Base-by-base conservation (phyloP, 2,888 invertebrate genomes). In the Acrocera orbiculus region DNA sequence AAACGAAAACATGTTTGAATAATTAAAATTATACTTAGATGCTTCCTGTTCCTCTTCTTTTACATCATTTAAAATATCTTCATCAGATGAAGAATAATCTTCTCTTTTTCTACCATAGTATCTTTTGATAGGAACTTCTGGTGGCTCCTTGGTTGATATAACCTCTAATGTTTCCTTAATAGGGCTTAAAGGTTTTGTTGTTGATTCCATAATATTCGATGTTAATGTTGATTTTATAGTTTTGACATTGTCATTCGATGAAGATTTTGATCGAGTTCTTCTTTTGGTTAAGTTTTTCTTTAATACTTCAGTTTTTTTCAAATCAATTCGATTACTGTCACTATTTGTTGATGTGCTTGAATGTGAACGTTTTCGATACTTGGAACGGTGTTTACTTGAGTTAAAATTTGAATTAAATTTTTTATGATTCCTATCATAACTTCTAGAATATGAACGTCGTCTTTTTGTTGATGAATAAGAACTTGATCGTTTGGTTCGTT, bases 71-170 rank as follows among this genome's bases (percentile, higher is more conserved):
- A 44, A 36, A 34, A 49, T 51, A 27, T 54, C 57, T 16, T 61
- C 50, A 31, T 61, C 62, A 6, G 64, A 63, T 1, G 67, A 66
- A 23, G 67, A 65, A 27, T 64, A 62, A 42, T 66, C 63, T 23
- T 65, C 67, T 37, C 63, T 63, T 42, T 63, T 66, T 25, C 69
- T 54, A 16, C 70, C 70, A 44, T 70, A 70, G 47, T 70, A 70
- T 36, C 69, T 59, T 34, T 66, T 64, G 2, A 65, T 46, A 2
- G 65, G 57, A 5, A 58, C 46, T 40, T 51, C 56, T 4, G 54
- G 29, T 17, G 34, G 38, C 29, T 31, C 23, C 8, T 19, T 2
- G 8, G 19, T 8, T 19, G 8, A 5, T 7, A 8, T 19, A 7
- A 19, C 19, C 5, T 7, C 8, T 7, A 8, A 8, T 8, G 5